These are phyloP conservation scores for Hippoglossus stenolepis DNA, from an alignment of 2,113 vertebrate genomes.

Conservation along the genomic window DNA sequence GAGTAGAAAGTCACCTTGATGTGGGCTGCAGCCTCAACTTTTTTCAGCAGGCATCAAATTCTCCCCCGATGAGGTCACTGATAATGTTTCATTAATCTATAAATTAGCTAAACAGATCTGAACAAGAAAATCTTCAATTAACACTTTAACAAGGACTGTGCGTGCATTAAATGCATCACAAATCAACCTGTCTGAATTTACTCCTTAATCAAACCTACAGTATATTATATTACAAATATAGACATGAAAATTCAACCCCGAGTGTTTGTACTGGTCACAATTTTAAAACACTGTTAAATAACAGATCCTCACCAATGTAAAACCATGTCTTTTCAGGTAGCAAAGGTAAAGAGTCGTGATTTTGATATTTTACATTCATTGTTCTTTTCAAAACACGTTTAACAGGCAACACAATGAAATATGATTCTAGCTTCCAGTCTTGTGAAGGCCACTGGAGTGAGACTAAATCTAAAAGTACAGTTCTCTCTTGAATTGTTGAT, in stretches of 20 bases:
- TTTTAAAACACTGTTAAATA: slow-evolving; percentile 46
- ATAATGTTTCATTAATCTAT: slow-evolving; percentile 2
- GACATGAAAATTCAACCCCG: not conserved
- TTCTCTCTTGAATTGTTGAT: slow-evolving; percentile 10
- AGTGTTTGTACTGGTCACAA: slow-evolving; percentile 21
- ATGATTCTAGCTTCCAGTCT: not conserved
- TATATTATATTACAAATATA: not conserved
- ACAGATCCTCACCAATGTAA: slow-evolving; percentile 50
- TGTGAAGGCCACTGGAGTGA: not conserved
- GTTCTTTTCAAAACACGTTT: slow-evolving; percentile 36
- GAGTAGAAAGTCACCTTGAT: not conserved
- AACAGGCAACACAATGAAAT: slow-evolving; percentile 5
- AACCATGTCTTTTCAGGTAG: slow-evolving; percentile 40
- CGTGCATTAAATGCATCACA: not conserved
- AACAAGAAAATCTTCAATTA: slow-evolving; percentile 14
- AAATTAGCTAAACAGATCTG: slow-evolving; percentile 24
- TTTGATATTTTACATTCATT: slow-evolving; percentile 37
- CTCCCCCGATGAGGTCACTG: not conserved
- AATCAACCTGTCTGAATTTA: not conserved
- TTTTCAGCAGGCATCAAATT: not conserved
- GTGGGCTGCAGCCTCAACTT: not conserved
- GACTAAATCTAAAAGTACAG: slow-evolving; percentile 36
- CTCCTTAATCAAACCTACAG: slow-evolving; percentile 13
- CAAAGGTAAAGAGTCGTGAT: slow-evolving; percentile 43
- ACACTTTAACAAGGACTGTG: slow-evolving; percentile 16